Conservation (phyloP, 2,113 vertebrate genomes). For the Poeciliopsis turrubarensis region DNA sequence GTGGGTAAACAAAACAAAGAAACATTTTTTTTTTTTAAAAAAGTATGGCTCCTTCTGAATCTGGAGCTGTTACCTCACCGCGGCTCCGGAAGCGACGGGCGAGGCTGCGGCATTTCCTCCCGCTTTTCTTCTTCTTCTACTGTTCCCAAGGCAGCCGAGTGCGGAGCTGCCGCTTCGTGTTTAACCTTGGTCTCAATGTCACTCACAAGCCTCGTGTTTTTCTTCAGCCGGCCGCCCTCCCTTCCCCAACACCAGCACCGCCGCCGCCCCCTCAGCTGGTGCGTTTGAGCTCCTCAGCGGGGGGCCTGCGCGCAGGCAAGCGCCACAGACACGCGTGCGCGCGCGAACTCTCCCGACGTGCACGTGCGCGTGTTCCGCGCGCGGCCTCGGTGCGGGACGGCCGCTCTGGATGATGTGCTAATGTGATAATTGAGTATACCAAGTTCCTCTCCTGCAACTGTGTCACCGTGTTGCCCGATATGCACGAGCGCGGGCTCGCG, state of each 20-base stretch:
- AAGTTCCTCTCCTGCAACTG: conserved; percentile 70
- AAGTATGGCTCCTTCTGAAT: conserved; percentile 16
- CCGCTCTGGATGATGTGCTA: conserved; percentile 71
- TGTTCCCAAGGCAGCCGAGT: conserved; percentile 15
- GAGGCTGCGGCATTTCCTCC: conserved; percentile 24
- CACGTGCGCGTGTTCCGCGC: conserved; percentile 16
- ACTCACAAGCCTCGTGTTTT: conserved; percentile 58
- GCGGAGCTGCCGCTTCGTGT: conserved; percentile 46
- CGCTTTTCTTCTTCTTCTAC: conserved; percentile 14
- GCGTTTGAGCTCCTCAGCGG: conserved; percentile 76
- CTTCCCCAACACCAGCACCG: conserved; percentile 32
- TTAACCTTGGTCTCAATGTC: conserved; percentile 79
- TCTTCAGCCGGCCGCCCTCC: conserved; percentile 37
- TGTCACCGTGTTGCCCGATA: conserved; percentile 49
- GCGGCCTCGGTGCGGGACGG: conserved; percentile 51
- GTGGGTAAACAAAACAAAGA: background rate
- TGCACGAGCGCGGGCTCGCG: background rate
- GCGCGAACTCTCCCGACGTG: conserved; percentile 41
- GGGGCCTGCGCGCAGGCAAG: conserved; percentile 62
- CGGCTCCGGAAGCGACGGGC: conserved; percentile 7
- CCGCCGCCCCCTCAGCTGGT: conserved; percentile 54
- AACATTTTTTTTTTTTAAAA: background rate
- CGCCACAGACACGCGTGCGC: conserved; percentile 62
- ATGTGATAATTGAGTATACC: conserved; percentile 79
- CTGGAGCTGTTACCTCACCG: background rate